A percentile compares a stretch with the other conserved stretches of the same genome.
Evolutionary conservation across 1,140 invertebrate species (phyloP).

Genomic region (Aphis gossypii): DNA sequence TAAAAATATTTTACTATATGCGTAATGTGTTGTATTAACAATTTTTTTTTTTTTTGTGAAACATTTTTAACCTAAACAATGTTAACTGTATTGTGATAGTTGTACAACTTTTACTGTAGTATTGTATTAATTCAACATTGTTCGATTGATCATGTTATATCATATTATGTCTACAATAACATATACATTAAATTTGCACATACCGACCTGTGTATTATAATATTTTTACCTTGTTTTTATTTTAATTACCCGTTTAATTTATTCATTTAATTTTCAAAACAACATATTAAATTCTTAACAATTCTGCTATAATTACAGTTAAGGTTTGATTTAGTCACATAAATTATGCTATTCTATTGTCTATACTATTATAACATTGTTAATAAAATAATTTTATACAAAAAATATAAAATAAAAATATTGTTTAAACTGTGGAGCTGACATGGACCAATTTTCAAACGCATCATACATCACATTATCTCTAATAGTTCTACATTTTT

Average conservation of each 20-base stretch:
- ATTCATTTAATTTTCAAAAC: background rate
- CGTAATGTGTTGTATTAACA: background rate
- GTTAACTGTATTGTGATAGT: background rate
- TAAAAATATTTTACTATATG: background rate
- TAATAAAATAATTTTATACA: too few species aligned
- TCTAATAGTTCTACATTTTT: too few species aligned
- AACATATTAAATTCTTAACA: background rate
- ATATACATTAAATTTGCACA: background rate
- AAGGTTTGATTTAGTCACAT: background rate
- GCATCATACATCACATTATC: too few species aligned
- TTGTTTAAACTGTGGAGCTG: too few species aligned
- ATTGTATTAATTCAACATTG: background rate
- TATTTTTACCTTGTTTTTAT: background rate
- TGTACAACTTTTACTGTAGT: background rate
- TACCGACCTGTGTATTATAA: background rate
- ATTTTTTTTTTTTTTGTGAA: background rate
- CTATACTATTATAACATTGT: background rate
- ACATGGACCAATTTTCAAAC: too few species aligned
- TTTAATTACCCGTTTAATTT: background rate
- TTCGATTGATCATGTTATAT: background rate
- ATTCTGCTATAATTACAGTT: background rate
- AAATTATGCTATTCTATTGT: background rate
- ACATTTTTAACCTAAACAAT: background rate
- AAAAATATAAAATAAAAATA: too few species aligned
- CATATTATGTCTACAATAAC: background rate